phyloP scores from a whole-genome alignment of 2,113 vertebrate species.

The Microtus richardsoni region DNA sequence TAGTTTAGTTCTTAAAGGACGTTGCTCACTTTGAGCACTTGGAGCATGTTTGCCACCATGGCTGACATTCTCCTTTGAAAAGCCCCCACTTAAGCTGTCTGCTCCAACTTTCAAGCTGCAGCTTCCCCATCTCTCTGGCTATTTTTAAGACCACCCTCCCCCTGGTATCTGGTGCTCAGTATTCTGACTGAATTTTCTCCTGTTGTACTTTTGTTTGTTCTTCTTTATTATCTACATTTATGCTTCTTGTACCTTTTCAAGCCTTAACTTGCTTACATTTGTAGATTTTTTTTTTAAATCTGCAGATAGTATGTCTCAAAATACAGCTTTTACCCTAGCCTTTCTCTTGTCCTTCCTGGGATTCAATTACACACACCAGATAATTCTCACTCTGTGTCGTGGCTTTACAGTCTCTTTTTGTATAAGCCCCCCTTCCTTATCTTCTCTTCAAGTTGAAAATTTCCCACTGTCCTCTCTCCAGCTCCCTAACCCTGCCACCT shows the following conservation, averaged over 20 bases:
- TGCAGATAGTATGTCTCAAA: background rate
- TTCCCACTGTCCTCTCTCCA: background rate
- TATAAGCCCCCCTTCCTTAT: background rate
- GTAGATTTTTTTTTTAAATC: background rate
- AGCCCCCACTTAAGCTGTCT: background rate
- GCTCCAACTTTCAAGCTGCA: background rate
- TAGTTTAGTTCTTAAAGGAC: background rate
- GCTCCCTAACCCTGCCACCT: background rate
- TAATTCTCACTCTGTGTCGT: background rate
- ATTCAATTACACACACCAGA: background rate
- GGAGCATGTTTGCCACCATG: background rate
- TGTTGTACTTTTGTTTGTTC: background rate
- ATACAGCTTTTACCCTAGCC: no score
- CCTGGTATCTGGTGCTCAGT: background rate
- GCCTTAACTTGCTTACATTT: background rate
- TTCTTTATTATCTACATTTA: background rate
- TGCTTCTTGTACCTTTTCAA: background rate
- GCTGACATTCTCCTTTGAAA: background rate
- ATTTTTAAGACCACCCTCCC: background rate
- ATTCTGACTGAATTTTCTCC: background rate
- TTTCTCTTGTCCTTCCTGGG: background rate
- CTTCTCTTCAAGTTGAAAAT: background rate
- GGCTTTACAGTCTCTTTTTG: background rate
- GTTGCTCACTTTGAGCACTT: background rate
- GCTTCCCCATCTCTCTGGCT: background rate